phyloP scores from a whole-genome alignment of 1,140 invertebrate genomes.

The Homalodisca vitripennis region DNA sequence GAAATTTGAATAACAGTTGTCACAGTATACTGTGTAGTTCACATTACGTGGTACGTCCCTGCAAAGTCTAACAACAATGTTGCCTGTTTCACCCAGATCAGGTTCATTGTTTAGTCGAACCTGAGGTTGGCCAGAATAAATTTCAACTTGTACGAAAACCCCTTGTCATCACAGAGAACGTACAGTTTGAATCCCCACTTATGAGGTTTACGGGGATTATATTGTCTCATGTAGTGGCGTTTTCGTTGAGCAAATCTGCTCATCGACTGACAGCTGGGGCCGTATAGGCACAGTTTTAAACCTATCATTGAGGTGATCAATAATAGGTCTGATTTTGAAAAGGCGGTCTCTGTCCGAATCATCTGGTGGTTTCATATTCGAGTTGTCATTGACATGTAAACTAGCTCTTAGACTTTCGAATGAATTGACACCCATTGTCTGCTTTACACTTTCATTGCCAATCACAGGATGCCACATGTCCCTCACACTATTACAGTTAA shows the following conservation, averaged over 20 bases:
- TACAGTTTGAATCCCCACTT: slow-evolving; percentile 48
- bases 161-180: slow-evolving; percentile 42
- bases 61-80: no score
- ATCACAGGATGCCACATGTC: slow-evolving; percentile 38
- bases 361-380: slow-evolving; percentile 1
- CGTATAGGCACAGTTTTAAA: slow-evolving; percentile 46
- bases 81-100: slow-evolving; percentile 39
- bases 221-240: slow-evolving; percentile 41
- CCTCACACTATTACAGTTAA: neutral
- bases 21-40: no score
- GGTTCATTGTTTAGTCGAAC: slow-evolving; percentile 30
- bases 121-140: slow-evolving; percentile 39
- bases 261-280: slow-evolving; percentile 44
- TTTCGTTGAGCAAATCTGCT: slow-evolving; percentile 45
- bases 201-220: slow-evolving; percentile 46
- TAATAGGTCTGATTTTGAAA: slow-evolving; percentile 46
- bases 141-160: slow-evolving; percentile 40
- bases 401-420: slow-evolving; percentile 45
- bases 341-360: slow-evolving; percentile 44
- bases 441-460: slow-evolving; percentile 43
- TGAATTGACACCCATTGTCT: slow-evolving; percentile 45
- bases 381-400: slow-evolving; percentile 44
- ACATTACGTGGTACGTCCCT: no score
- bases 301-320: slow-evolving; percentile 45
- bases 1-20: no score